Evolutionary conservation across 2,888 invertebrate genomes (phyloP), one percentile per base, ranked within the genome.

Genomic region (Falcaria lacertinaria): DNA sequence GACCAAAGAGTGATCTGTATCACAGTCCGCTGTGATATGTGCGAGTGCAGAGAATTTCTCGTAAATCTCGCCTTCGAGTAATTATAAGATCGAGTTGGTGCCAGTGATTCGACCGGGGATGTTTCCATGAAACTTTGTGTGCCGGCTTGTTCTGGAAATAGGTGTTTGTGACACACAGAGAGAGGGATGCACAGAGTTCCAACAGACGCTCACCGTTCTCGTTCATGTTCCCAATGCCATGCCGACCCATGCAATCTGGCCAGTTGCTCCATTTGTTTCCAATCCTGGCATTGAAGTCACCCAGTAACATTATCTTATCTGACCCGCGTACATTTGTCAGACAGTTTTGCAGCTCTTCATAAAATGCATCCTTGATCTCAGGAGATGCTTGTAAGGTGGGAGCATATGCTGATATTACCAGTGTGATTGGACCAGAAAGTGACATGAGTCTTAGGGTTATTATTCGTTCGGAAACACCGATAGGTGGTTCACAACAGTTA

Each of bases 51-150:
- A 19, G 19, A 0, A 38, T 40, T 1, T 45, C 44, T 1, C 42
- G 38, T 14, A 51, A 40, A 22, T 51, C 41, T 11, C 25, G 35
- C 15, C 34, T 50, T 17, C 47, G 44, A 16, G 54, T 43, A 16
- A 58, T 11, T 7, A 46, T 42, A 15, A 52, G 33, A 33, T 52
- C 51, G 0, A 54, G 7, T 11, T 54, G 52, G 16, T 57, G 50
- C 54, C 54, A 54, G 14, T 54, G 50, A 3, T 45, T 44, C 4
- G 52, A 50, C 1, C 51, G 47, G 0, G 54, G 54, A 15, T 52
- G 52, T 34, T 36, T 48, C 52, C 51, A 58, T 0, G 51, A 56
- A 0, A 54, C 54, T 49, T 52, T 54, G 4, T 34, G 52, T 0
- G 11, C 17, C 0, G 14, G 5, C 33, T 48, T 54, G 15, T 41